phyloP scores from a whole-genome alignment of 2,888 invertebrate species.

The Ochlodes sylvanus region DNA sequence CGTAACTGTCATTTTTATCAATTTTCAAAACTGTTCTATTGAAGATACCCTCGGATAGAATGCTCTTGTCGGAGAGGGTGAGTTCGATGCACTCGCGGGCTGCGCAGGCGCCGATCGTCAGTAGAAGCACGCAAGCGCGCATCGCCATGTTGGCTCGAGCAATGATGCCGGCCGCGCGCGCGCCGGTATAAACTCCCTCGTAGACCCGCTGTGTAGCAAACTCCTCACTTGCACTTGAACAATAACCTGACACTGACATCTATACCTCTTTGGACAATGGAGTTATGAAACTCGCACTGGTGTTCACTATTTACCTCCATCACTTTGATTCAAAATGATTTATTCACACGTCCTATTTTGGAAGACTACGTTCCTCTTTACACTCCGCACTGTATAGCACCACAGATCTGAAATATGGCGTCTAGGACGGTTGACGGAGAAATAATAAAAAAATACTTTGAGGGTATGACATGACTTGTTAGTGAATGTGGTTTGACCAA shows the following conservation, averaged over 20 bases:
- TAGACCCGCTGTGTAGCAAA: conserved; percentile 24
- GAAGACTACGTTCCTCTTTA: not conserved
- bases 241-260: conserved; percentile 51
- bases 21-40: conserved; percentile 69
- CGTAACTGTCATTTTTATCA: conserved; percentile 61
- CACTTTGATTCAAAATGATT: conserved; percentile 5
- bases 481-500: conserved; percentile 30
- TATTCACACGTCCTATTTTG: not conserved
- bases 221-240: conserved; percentile 46
- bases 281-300: conserved; percentile 43
- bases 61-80: conserved; percentile 63
- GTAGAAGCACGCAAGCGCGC: conserved; percentile 73
- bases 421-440: conserved; percentile 9
- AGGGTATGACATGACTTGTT: conserved; percentile 13
- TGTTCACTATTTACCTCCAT: conserved; percentile 15
- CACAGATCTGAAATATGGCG: not conserved
- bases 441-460: conserved; percentile 24
- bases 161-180: conserved; percentile 61
- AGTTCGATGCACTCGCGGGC: conserved; percentile 76
- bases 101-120: conserved; percentile 54
- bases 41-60: conserved; percentile 62
- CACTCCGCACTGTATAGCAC: not conserved
- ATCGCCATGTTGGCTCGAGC: conserved; percentile 67
- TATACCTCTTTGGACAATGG: conserved; percentile 46
- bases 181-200: conserved; percentile 41